A percentile compares a stretch with the other conserved stretches of the same genome.
Conservation (phyloP, 2,113 vertebrate genomes). For the Psettodes erumei region DNA sequence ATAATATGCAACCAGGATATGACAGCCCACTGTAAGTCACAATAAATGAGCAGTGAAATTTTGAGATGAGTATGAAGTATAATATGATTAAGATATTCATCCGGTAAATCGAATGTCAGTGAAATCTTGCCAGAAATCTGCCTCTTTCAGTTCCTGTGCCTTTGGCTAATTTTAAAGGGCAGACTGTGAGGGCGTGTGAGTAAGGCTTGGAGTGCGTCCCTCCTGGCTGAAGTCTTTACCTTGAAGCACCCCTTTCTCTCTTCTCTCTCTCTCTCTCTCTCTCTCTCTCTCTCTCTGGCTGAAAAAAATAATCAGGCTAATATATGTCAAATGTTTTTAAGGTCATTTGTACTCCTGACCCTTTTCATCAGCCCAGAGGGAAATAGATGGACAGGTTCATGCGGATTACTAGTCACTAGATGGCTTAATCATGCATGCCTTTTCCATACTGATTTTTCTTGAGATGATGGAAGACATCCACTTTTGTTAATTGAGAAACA, state of each 20-base stretch:
- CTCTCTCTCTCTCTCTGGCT: conserved; percentile 25
- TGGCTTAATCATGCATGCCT: neutral
- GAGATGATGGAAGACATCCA: conserved; percentile 5
- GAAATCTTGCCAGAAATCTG: conserved; percentile 37
- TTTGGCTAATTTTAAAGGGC: conserved; percentile 28
- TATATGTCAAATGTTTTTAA: neutral
- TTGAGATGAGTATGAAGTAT: neutral
- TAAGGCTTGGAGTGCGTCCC: conserved; percentile 16
- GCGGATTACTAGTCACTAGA: neutral
- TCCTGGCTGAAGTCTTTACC: neutral
- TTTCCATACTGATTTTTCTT: neutral
- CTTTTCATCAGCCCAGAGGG: neutral
- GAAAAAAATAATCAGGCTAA: conserved; percentile 9
- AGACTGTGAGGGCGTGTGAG: conserved; percentile 13
- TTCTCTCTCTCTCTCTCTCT: no score
- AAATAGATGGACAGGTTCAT: neutral
- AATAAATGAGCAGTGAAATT: conserved; percentile 14
- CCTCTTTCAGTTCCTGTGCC: conserved; percentile 16
- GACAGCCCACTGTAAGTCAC: neutral
- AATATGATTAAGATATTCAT: conserved; percentile 33
- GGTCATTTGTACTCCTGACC: neutral
- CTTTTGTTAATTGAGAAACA: conserved; percentile 31
- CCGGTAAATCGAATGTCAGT: conserved; percentile 32
- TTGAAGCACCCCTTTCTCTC: conserved; percentile 1
- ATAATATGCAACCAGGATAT: neutral